A percentile compares a stretch with the other conserved stretches of the same genome.
These are phyloP conservation scores for Oncorhynchus mykiss DNA, from an alignment of 2,113 vertebrate genomes.

Conservation along the genomic window DNA sequence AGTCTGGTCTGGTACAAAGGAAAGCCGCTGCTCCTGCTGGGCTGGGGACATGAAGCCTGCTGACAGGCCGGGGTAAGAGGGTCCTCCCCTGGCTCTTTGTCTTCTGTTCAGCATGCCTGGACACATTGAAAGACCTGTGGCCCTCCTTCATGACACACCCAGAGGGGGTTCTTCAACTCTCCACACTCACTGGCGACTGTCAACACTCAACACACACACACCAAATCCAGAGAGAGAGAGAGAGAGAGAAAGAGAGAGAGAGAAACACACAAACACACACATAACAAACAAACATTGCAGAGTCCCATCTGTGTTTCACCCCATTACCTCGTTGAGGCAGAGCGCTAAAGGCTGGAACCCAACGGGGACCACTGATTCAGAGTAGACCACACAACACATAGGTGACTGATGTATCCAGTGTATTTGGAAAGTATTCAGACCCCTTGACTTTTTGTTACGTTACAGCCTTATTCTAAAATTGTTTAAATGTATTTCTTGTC, in stretches of 20 bases:
- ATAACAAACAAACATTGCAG: conserved; percentile 28
- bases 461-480: too few relatives aligned
- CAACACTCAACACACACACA: neutral
- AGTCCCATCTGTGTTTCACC: conserved; percentile 32
- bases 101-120: conserved; percentile 48
- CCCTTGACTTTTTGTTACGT: too few relatives aligned
- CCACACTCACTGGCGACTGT: neutral
- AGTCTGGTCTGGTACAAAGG: conserved; percentile 44
- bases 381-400: neutral
- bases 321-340: conserved; percentile 7
- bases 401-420: conserved; percentile 6
- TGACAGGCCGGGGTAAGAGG: conserved; percentile 23
- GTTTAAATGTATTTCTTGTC: too few relatives aligned
- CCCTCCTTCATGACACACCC: neutral
- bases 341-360: conserved; percentile 15
- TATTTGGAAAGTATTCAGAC: too few relatives aligned
- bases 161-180: conserved; percentile 2
- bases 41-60: conserved; percentile 50
- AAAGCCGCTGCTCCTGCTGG: conserved; percentile 44
- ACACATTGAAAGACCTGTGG: conserved; percentile 29
- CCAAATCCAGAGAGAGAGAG: neutral
- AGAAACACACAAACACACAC: neutral
- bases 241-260: neutral
- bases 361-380: conserved; percentile 13
- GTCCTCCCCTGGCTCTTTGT: conserved; percentile 45